Evolutionary conservation across 2,113 vertebrate species (phyloP), one percentile per base, ranked within the genome.

Genomic region (Caranx ignobilis): DNA sequence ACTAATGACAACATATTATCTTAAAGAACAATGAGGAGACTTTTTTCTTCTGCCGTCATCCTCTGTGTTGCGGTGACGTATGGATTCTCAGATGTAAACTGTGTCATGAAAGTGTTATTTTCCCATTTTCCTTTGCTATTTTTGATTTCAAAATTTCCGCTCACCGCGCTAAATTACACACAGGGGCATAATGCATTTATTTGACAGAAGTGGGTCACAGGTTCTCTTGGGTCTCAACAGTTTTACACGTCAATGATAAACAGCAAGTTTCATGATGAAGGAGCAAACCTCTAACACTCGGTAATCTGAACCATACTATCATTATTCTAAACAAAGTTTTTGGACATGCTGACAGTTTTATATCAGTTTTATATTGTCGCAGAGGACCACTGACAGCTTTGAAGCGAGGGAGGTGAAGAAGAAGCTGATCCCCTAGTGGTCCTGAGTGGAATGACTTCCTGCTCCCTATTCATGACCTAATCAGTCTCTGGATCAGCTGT

Each of bases 191-290:
- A 35, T 80, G 66, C 11, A 9, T 54, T 54, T 64, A 62, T 86
- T 74, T 90, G 89, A 90, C 83, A 91, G 68, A 92, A 87, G 55
- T 93, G 75, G 81, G 90, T 91, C 88, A 81, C 81, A 56, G 65
- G 15, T 83, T 79, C 87, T 88, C 84, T 63, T 71, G 86, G 64
- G 73, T 60, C 75, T 77, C 61, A 19, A 65, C 75, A 67, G 61
- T 79, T 77, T 77, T 71, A 72, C 62, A 54, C 13, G 18, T 77
- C 47, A 81, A 77, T 82, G 70, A 56, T 4, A 48, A 77, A 87
- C 66, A 79, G 47, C 77, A 57, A 47, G 70, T 84, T 74, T 43
- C 64, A 73, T 43, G 76, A 87, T 81, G 60, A 83, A 88, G 50
- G 77, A 78, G 52, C 19, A 6, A n/a, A 7, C 39, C 64, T 72